phyloP scores from a whole-genome alignment of 2,797 vertebrate species.

The Chaetodon trifasciatus region DNA sequence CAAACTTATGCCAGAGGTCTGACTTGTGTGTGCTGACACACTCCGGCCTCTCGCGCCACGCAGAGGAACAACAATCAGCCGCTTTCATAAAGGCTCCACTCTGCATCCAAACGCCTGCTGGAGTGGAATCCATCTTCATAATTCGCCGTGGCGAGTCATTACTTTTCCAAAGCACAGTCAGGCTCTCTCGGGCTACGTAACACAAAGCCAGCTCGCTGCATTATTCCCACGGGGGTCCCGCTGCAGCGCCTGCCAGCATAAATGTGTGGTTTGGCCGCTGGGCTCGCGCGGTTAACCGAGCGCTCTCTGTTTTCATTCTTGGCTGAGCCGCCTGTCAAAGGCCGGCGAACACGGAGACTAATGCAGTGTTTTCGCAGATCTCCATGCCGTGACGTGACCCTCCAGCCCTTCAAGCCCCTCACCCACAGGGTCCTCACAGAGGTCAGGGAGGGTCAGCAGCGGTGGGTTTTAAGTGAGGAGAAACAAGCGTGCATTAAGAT shows the following conservation, averaged over 20 bases:
- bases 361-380: conserved; percentile 40
- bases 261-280: conserved; percentile 68
- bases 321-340: conserved; percentile 28
- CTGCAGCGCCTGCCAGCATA: conserved; percentile 47
- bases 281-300: conserved; percentile 44
- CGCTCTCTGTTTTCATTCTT: conserved; percentile 37
- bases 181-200: conserved; percentile 35
- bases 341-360: conserved; percentile 28
- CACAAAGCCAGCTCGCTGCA: conserved; percentile 45
- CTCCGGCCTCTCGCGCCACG: conserved; percentile 19
- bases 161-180: conserved; percentile 37
- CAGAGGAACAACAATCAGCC: conserved; percentile 44
- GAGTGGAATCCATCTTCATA: conserved; percentile 50
- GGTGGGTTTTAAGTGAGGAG: background rate
- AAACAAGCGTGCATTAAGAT: background rate
- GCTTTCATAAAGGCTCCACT: conserved; percentile 41
- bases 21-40: conserved; percentile 7
- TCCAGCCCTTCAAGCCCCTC: background rate
- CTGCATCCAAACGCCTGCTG: conserved; percentile 9
- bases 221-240: conserved; percentile 40
- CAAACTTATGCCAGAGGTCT: background rate
- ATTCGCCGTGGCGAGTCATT: conserved; percentile 42
- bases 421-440: background rate
- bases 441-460: conserved; percentile 9
- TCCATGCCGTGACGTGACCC: background rate